Conservation (phyloP, 2,888 invertebrate species). For the Eumacrocentrus americanus region DNA sequence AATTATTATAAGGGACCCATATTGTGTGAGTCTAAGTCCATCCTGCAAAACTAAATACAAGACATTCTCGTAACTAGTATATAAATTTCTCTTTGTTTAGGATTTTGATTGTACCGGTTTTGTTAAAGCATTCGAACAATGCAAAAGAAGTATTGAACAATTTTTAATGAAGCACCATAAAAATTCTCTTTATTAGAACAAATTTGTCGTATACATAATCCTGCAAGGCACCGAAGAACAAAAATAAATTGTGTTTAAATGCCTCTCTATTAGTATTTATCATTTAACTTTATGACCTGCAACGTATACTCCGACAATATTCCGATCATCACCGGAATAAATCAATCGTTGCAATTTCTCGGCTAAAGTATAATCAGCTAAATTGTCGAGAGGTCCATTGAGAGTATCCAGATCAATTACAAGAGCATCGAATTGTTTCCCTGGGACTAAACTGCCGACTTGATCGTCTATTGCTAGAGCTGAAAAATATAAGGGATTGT, state of each 20-base stretch:
- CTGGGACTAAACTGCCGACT: constrained; percentile 80
- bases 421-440: constrained; percentile 89
- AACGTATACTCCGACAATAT: constrained; percentile 78
- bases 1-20: constrained; percentile 86
- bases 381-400: constrained; percentile 64
- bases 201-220: neutral
- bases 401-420: constrained; percentile 71
- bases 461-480: constrained; percentile 76
- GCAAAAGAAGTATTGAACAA: constrained; percentile 70
- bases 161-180: constrained; percentile 64
- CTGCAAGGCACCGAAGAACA: neutral
- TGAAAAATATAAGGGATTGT: constrained; percentile 54
- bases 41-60: no score
- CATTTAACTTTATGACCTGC: constrained; percentile 69
- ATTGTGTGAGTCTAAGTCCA: constrained; percentile 74
- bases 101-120: constrained; percentile 73
- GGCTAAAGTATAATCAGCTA: constrained; percentile 63
- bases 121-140: constrained; percentile 78
- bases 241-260: neutral
- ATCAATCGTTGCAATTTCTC: constrained; percentile 78
- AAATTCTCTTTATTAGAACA: neutral
- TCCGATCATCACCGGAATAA: constrained; percentile 82
- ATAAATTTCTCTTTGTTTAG: no score
- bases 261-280: no score
- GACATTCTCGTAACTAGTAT: no score